Conservation (phyloP, 2,113 vertebrate species). For the Hemiscyllium ocellatum region DNA sequence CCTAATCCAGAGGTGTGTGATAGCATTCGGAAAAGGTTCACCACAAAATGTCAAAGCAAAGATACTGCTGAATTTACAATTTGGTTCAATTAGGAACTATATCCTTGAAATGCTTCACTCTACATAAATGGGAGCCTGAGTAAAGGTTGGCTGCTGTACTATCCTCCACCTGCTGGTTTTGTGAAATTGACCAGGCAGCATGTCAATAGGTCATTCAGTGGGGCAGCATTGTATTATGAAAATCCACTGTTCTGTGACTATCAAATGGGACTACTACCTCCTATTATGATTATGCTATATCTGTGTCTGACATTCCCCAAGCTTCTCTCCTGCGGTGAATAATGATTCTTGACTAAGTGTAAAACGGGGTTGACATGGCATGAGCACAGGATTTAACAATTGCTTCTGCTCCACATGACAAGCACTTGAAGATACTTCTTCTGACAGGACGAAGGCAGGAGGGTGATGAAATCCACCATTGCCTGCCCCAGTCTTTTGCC, state of each 20-base stretch:
- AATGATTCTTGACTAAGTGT: background rate
- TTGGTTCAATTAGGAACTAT: background rate
- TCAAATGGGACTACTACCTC: background rate
- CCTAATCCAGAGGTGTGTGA: too few relatives aligned
- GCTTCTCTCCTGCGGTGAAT: background rate
- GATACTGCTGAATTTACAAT: too few relatives aligned
- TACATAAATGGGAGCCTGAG: background rate
- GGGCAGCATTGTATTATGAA: background rate
- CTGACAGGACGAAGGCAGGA: background rate
- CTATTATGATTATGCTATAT: background rate
- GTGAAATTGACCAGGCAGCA: background rate
- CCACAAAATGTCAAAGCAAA: too few relatives aligned
- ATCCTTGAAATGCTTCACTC: background rate
- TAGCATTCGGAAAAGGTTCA: too few relatives aligned
- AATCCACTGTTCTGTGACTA: background rate
- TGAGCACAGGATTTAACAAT: background rate
- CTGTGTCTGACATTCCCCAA: background rate
- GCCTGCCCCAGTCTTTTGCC: background rate
- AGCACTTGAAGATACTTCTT: background rate
- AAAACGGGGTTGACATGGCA: background rate
- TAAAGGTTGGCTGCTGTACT: background rate
- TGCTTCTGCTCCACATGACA: background rate
- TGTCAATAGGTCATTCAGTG: background rate
- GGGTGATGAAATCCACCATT: background rate
- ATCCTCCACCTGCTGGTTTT: background rate